A percentile compares a stretch with the other conserved stretches of the same genome.
Evolutionary conservation across 2,888 invertebrate species (phyloP).

Genomic region (Pollenia amentaria): DNA sequence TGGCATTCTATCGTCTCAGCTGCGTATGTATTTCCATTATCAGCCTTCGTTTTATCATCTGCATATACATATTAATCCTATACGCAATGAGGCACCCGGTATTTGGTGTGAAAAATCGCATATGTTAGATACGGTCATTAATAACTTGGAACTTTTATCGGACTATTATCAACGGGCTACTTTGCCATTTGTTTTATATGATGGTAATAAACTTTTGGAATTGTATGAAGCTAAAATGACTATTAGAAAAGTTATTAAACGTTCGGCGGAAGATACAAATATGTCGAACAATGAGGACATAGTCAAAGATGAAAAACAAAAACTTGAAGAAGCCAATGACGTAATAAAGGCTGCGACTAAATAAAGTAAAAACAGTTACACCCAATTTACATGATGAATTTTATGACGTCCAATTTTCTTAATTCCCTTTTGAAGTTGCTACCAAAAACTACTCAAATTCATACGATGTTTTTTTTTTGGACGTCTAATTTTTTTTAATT

Average conservation of each 20-base stretch:
- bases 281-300: background rate
- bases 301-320: conserved; percentile 15
- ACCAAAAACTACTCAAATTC: too few relatives aligned
- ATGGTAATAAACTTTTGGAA: conserved; percentile 90
- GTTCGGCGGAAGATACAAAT: background rate
- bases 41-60: conserved; percentile 99
- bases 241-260: conserved; percentile 51
- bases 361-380: conserved; percentile 3
- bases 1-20: conserved; percentile 88
- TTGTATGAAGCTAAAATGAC: conserved; percentile 85
- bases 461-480: too few relatives aligned
- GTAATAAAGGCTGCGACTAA: conserved; percentile 20
- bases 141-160: conserved; percentile 92
- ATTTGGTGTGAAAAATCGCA: conserved; percentile 94
- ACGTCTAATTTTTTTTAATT: too few relatives aligned
- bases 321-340: conserved; percentile 17
- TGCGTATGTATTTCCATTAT: conserved; percentile 96
- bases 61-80: conserved; percentile 95
- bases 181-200: conserved; percentile 91
- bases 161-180: conserved; percentile 94
- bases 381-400: too few relatives aligned
- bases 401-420: too few relatives aligned
- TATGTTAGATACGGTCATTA: conserved; percentile 93
- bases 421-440: too few relatives aligned
- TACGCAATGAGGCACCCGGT: conserved; percentile 92